Evolutionary conservation across 2,888 invertebrate species (phyloP).

Genomic region (Tetropium fuscum): DNA sequence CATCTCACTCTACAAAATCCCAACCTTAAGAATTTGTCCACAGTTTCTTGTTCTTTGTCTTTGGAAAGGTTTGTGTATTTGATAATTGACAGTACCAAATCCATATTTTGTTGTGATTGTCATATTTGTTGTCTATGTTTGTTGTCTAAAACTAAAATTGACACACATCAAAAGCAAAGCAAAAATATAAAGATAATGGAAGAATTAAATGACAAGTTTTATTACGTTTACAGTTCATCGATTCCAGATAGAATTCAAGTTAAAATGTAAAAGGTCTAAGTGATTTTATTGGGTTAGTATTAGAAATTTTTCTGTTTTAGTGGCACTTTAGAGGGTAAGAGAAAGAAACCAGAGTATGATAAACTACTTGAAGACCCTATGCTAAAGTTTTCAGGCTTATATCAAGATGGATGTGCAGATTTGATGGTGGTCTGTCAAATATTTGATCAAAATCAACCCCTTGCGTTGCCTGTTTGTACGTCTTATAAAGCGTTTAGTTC

Average conservation of each 20-base stretch:
- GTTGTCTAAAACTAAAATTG: neutral
- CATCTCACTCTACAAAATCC: no score
- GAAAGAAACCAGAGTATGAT: slow-evolving; percentile 88
- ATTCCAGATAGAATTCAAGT: slow-evolving; percentile 88
- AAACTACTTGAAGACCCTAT: slow-evolving; percentile 89
- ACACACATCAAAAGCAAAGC: neutral
- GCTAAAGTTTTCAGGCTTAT: slow-evolving; percentile 90
- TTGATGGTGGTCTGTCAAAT: slow-evolving; percentile 90
- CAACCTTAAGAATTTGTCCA: no score
- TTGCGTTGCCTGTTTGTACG: slow-evolving; percentile 89
- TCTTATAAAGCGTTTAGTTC: slow-evolving; percentile 93
- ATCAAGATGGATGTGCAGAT: slow-evolving; percentile 87
- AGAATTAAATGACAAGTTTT: slow-evolving; percentile 82
- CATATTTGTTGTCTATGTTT: neutral
- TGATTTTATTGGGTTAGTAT: no score
- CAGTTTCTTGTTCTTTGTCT: no score
- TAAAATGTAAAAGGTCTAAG: slow-evolving; percentile 80
- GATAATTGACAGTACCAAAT: no score
- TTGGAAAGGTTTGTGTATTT: no score
- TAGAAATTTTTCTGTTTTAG: slow-evolving; percentile 69
- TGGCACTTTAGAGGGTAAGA: slow-evolving; percentile 93
- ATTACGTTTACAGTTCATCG: slow-evolving; percentile 93
- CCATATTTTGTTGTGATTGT: neutral
- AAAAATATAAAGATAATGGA: slow-evolving; percentile 69
- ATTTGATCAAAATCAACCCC: slow-evolving; percentile 81